Evolutionary conservation across 2,888 invertebrate species (phyloP), one percentile per base, ranked within the genome.

Genomic region (Melieria crassipennis): DNA sequence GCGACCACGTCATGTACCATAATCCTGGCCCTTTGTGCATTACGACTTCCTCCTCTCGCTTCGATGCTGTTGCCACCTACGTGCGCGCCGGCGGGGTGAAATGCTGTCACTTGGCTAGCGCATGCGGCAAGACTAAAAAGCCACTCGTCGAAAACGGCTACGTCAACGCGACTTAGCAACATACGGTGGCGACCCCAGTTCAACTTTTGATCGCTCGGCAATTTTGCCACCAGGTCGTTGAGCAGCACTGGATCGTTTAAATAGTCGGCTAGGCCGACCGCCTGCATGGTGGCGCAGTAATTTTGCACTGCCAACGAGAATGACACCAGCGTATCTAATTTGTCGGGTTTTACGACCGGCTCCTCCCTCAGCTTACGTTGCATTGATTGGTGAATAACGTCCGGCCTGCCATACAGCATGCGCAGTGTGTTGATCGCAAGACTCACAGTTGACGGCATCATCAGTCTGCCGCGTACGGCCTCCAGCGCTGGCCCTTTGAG

Each of bases 381-480:
- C 56, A 66, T 13, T 3, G 48, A 4, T n/a, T 52, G 61, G 56
- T 63, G 62, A n/a, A 65, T 52, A 48, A 45, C 30, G 30, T 73
- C 70, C 11, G 70, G 70, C 7, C 73, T 45, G 1, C 74, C 75
- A 64, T 65, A 73, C 57, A 71, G 65, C 73, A 75, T 73, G 5
- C 67, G 65, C 1, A 75, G 63, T 5, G 69, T 71, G 30, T 71
- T 62, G 6, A 73, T 73, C 9, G 69, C 76, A 57, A 48, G 64
- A 2, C 62, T 57, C 9, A 73, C 73, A 11, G 72, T 76, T 4
- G 48, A 47, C 47, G 76, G 73, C 57, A 74, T 66, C 70, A 73
- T 73, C 3, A 76, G 58, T 47, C 71, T 72, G 42, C 72, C n/a
- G n/a, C n/a, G n/a, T n/a, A n/a, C n/a, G n/a, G n/a, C n/a, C n/a